These are phyloP conservation scores for Ciconia boyciana DNA, from an alignment of 2,113 vertebrate genomes.

Conservation along the genomic window DNA sequence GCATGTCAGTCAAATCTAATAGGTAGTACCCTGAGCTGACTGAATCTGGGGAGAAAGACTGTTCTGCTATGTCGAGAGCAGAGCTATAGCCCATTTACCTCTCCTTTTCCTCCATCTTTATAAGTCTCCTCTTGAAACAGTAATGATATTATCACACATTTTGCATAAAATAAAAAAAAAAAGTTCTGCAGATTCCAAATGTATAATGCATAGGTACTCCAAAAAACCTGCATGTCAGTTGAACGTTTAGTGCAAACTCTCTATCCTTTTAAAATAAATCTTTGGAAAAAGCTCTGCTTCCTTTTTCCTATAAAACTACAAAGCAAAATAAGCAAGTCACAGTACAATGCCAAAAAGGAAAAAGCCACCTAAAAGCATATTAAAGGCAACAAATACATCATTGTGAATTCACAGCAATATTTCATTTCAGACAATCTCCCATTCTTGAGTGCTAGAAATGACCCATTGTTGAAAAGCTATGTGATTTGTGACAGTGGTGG, in stretches of 20 bases:
- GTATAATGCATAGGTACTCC: not conserved
- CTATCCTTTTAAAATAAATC: not conserved
- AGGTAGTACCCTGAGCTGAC: not conserved
- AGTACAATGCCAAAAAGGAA: not conserved
- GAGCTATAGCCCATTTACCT: not conserved
- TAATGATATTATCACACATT: not conserved
- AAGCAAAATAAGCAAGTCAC: not conserved
- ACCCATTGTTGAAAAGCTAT: not conserved
- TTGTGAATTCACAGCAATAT: not conserved
- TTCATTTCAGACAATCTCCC: not conserved
- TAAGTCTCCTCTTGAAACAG: not conserved
- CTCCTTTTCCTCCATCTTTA: not conserved
- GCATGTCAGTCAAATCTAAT: not conserved
- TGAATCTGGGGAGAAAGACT: not conserved
- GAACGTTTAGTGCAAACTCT: not conserved
- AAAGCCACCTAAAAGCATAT: not conserved
- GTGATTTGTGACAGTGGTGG: not conserved
- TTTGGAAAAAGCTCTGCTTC: not conserved
- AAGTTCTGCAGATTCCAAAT: not conserved
- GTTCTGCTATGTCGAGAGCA: not conserved
- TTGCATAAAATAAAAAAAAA: not conserved
- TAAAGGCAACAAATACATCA: not conserved
- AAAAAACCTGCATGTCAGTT: rapidly evolving
- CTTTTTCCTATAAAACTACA: not conserved
- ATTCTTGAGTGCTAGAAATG: not conserved